Conservation (phyloP, 2,888 invertebrate genomes). For the Trachelus stipa region DNA sequence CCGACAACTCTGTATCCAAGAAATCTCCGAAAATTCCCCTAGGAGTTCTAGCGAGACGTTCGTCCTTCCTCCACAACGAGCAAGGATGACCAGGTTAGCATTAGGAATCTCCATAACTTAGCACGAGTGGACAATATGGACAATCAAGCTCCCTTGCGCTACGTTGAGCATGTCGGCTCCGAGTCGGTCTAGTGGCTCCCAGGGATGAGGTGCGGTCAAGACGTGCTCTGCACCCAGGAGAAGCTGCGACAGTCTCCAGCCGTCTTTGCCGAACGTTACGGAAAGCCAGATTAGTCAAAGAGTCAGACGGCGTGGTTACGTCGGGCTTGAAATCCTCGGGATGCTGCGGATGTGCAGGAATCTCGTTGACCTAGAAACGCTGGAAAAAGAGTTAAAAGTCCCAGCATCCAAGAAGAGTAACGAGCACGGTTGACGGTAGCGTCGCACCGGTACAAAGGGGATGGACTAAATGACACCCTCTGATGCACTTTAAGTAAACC, state of each 20-base stretch:
- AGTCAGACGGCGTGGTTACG: slow-evolving; percentile 16
- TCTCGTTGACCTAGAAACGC: no score
- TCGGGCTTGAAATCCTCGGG: background rate
- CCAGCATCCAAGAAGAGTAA: no score
- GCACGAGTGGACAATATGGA: slow-evolving; percentile 59
- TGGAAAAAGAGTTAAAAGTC: no score
- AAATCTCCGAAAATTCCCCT: no score
- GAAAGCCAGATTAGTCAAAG: slow-evolving; percentile 53
- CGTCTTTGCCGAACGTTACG: slow-evolving; percentile 46
- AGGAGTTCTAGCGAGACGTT: background rate
- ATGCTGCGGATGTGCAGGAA: no score
- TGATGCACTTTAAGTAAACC: no score
- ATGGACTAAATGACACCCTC: no score
- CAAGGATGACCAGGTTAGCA: slow-evolving; percentile 23
- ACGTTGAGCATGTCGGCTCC: slow-evolving; percentile 45
- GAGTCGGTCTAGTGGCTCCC: slow-evolving; percentile 35
- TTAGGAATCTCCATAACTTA: slow-evolving; percentile 58
- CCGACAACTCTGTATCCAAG: no score
- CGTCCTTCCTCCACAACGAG: background rate
- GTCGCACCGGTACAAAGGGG: no score
- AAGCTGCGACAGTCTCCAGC: slow-evolving; percentile 60
- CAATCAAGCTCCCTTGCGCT: slow-evolving; percentile 63
- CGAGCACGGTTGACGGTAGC: no score
- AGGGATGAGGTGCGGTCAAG: slow-evolving; percentile 58
- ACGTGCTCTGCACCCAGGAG: slow-evolving; percentile 62